Conservation (phyloP, 2,797 vertebrate species). For the Manis pentadactyla region DNA sequence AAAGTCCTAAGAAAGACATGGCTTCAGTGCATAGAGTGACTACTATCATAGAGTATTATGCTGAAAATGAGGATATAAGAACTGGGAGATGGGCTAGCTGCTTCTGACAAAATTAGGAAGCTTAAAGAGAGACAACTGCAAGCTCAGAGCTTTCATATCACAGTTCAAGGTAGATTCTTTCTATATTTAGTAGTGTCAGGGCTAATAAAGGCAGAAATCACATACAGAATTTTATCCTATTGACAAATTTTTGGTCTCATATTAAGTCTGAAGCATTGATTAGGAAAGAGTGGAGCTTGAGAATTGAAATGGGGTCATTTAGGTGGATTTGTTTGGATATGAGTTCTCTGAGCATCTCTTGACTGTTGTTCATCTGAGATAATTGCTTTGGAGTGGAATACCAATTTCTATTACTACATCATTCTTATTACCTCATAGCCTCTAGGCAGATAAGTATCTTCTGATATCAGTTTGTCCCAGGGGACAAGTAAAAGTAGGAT, state of each 20-base stretch:
- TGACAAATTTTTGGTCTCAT: background rate
- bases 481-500: background rate
- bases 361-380: background rate
- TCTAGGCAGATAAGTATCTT: background rate
- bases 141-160: background rate
- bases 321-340: background rate
- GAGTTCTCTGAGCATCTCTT: background rate
- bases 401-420: background rate
- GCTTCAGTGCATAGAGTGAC: background rate
- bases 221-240: background rate
- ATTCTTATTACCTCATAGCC: background rate
- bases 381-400: background rate
- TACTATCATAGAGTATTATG: background rate
- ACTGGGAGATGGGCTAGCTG: fast-evolving
- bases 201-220: background rate
- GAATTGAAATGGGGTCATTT: background rate
- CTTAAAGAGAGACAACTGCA: background rate
- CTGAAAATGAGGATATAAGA: background rate
- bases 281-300: background rate
- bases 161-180: background rate
- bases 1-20: background rate
- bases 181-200: background rate
- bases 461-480: background rate
- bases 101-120: background rate
- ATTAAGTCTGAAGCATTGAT: background rate